These are phyloP conservation scores for Pseudorectes ferrugineus DNA, from an alignment of 2,113 vertebrate species.

Conservation along the genomic window DNA sequence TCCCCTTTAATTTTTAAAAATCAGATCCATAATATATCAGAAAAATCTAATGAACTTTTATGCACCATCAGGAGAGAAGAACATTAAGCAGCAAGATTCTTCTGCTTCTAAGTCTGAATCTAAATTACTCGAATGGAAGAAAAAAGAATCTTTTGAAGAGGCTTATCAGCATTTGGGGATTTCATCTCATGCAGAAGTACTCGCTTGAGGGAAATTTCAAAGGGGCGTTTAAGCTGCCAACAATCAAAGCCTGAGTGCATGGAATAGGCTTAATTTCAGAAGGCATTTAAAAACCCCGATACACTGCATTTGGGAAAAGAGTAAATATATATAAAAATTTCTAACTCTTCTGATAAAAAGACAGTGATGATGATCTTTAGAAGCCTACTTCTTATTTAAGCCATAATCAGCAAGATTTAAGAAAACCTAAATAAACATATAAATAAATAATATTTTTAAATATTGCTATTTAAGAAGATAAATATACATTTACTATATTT, in stretches of 20 bases:
- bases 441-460: not conserved
- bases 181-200: constrained; percentile 19
- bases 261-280: constrained; percentile 14
- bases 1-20: not conserved
- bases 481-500: not conserved
- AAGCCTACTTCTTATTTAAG: not conserved
- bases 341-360: not conserved
- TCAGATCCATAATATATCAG: not conserved
- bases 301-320: not conserved
- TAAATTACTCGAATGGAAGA: constrained; percentile 2
- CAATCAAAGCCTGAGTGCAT: not conserved
- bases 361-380: not conserved
- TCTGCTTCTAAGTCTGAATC: not conserved
- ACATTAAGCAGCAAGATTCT: constrained; percentile 1
- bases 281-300: not conserved
- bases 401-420: not conserved
- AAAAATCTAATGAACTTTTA: constrained; percentile 32
- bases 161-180: constrained; percentile 43
- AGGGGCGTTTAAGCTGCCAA: constrained; percentile 23
- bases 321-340: not conserved
- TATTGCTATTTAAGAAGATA: not conserved
- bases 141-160: constrained; percentile 32
- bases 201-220: constrained; percentile 29
- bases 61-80: not conserved
- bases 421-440: not conserved